phyloP scores from a whole-genome alignment of 1,140 invertebrate species.

The Harlomillsia oculata region DNA sequence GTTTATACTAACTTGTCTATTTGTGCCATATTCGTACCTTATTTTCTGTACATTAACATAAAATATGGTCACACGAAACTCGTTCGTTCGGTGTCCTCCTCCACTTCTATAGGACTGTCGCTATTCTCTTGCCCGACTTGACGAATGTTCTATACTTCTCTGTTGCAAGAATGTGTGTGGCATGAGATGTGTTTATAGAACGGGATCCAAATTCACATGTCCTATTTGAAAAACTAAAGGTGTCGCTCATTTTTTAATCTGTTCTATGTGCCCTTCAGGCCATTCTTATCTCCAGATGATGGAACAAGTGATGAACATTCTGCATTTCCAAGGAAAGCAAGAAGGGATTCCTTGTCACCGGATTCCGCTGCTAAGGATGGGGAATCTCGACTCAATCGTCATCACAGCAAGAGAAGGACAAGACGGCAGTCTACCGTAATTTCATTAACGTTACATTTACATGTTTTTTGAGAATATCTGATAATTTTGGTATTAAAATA shows the following conservation, averaged over 20 bases:
- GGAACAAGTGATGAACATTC: conserved; percentile 35
- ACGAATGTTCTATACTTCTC: no score
- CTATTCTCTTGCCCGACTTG: no score
- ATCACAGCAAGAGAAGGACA: conserved; percentile 55
- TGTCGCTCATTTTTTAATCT: conserved; percentile 3
- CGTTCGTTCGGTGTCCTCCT: no score
- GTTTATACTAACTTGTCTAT: no score
- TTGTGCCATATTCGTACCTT: no score
- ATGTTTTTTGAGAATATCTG: not conserved
- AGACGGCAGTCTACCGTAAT: conserved; percentile 40
- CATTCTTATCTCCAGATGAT: conserved; percentile 60
- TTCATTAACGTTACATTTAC: not conserved
- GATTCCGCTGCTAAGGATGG: conserved; percentile 58
- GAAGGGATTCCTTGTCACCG: conserved; percentile 73
- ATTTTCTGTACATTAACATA: no score
- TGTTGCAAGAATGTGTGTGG: no score
- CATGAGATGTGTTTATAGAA: no score
- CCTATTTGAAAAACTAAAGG: no score
- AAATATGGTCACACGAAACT: no score
- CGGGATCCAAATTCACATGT: no score
- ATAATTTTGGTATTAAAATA: not conserved
- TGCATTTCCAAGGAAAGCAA: conserved; percentile 47
- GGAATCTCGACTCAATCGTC: conserved; percentile 42
- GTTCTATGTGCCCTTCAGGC: conserved; percentile 20
- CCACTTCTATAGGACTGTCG: no score